Percentiles rank a stretch among this genome's conserved stretches.
These are phyloP conservation scores for Gymnorhina tibicen DNA, from an alignment of 2,113 vertebrate species.

Conservation along the genomic window DNA sequence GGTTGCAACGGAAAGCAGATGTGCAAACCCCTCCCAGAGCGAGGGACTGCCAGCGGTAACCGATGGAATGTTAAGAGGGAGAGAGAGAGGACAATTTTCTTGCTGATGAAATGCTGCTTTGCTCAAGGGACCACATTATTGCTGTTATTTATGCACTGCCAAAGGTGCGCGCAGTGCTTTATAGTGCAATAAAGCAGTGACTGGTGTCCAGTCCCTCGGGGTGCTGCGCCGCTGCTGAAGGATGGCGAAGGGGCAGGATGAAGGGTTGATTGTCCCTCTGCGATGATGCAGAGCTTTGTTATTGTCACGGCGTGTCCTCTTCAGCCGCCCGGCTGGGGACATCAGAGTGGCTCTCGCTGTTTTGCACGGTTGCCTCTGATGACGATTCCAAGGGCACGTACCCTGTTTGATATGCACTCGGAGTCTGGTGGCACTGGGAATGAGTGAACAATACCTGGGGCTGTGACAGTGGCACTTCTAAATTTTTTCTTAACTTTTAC, in stretches of 20 bases:
- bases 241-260: not conserved
- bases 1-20: not conserved
- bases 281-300: not conserved
- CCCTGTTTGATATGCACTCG: not conserved
- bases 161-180: conserved; percentile 15
- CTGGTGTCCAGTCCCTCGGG: not conserved
- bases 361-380: not conserved
- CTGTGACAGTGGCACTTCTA: not conserved
- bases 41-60: not conserved
- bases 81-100: not conserved
- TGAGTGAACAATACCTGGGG: not conserved
- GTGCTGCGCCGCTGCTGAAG: not conserved
- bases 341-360: not conserved
- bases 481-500: not conserved
- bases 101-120: conserved; percentile 32
- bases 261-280: not conserved
- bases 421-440: not conserved
- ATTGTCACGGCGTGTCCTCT: not conserved
- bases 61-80: not conserved
- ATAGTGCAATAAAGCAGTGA: not conserved
- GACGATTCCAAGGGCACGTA: not conserved
- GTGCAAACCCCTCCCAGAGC: not conserved
- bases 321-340: rapidly evolving
- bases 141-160: conserved; percentile 33
- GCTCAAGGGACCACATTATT: conserved; percentile 29